phyloP scores from a whole-genome alignment of 1,140 invertebrate species.

The Nixonia krombeini region DNA sequence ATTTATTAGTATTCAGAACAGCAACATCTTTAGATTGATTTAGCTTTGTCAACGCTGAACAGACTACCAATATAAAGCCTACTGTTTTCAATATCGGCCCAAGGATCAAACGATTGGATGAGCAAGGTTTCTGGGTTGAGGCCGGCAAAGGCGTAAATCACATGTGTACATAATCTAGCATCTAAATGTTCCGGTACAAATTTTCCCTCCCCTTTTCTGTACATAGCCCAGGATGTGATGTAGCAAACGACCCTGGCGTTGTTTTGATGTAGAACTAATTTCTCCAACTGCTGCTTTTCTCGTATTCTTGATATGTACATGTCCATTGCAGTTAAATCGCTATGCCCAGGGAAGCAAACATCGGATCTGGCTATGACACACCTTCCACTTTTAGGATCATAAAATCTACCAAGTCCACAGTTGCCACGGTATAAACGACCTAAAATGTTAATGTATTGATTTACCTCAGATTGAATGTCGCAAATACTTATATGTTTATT shows the following conservation, averaged over 20 bases:
- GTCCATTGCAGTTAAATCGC: conserved; percentile 16
- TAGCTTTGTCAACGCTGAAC: too few relatives aligned
- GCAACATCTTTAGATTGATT: background rate
- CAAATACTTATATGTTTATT: background rate
- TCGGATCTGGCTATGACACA: conserved; percentile 54
- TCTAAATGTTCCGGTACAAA: conserved; percentile 90
- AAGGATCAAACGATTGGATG: conserved; percentile 85
- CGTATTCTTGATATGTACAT: conserved; percentile 28
- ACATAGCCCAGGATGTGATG: conserved; percentile 90
- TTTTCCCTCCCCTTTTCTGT: conserved; percentile 84
- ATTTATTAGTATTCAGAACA: conserved; percentile 8
- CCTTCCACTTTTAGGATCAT: conserved; percentile 31
- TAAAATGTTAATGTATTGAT: conserved; percentile 10
- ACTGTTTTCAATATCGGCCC: conserved; percentile 89
- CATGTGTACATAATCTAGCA: conserved; percentile 84
- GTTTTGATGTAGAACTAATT: conserved; percentile 49
- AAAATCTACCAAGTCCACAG: conserved; percentile 59
- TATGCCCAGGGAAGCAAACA: conserved; percentile 55
- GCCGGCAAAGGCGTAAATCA: conserved; percentile 92
- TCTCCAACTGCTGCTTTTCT: conserved; percentile 46
- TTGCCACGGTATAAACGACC: conserved; percentile 56
- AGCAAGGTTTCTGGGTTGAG: conserved; percentile 82
- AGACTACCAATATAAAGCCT: conserved; percentile 60
- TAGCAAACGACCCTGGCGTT: conserved; percentile 83
- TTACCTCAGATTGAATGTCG: background rate